Evolutionary conservation across 1,140 invertebrate genomes (phyloP).

Genomic region (Trichonephila clavata): DNA sequence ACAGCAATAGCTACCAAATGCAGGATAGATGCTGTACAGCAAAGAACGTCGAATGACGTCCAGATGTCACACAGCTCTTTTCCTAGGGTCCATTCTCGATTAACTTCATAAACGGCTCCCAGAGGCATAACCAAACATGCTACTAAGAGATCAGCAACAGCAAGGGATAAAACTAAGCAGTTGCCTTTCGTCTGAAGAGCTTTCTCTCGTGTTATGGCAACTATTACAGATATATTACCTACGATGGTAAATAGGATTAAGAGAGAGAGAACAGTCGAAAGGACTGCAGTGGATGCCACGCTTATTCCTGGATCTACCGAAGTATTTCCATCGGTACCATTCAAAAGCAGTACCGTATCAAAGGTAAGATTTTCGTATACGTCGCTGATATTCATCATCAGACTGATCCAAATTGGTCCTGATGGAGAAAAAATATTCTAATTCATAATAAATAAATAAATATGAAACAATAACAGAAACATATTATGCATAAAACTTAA

Average conservation of each 20-base stretch:
- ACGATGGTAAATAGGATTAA: conserved; percentile 78
- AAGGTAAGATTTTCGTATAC: conserved; percentile 65
- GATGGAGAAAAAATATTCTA: neutral
- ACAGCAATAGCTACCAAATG: conserved; percentile 96
- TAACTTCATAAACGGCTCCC: conserved; percentile 89
- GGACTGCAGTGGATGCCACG: neutral
- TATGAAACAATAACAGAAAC: too few species aligned
- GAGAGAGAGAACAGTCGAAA: conserved; percentile 71
- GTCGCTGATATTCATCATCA: conserved; percentile 55
- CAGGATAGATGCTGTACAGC: conserved; percentile 93
- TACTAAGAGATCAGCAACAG: conserved; percentile 92
- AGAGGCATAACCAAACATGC: conserved; percentile 94
- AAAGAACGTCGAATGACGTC: conserved; percentile 95
- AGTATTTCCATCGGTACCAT: neutral
- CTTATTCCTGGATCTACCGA: neutral
- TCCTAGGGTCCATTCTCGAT: conserved; percentile 90
- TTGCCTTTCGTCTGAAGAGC: conserved; percentile 92
- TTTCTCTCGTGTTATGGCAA: conserved; percentile 92
- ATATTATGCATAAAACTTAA: too few species aligned
- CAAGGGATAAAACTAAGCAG: conserved; percentile 92
- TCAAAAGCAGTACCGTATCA: conserved; percentile 29
- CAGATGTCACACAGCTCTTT: conserved; percentile 95
- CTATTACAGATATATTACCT: conserved; percentile 96
- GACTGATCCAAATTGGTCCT: neutral
- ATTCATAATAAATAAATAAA: too few species aligned